phyloP scores from a whole-genome alignment of 2,113 vertebrate genomes.

The Erpornis zantholeuca region DNA sequence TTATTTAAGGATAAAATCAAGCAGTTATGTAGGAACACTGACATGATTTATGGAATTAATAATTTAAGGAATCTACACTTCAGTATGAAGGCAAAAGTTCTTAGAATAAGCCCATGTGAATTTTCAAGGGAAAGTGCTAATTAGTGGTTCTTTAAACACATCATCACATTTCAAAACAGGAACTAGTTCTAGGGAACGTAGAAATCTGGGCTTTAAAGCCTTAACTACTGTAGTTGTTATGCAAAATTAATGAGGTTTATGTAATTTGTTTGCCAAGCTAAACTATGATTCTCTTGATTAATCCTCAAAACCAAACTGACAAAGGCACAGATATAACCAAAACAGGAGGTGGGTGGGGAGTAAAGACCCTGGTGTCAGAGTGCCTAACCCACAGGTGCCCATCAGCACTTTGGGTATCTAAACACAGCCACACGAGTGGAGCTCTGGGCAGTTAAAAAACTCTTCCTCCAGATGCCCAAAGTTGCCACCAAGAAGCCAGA shows the following conservation, averaged over 20 bases:
- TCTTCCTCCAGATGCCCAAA: not conserved
- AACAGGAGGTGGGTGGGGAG: not conserved
- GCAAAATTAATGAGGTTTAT: constrained; percentile 46
- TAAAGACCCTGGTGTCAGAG: not conserved
- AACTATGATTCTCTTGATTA: not conserved
- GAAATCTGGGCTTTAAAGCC: constrained; percentile 40
- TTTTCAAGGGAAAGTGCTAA: constrained; percentile 62
- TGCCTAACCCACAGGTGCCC: rapidly evolving
- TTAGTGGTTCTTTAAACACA: constrained; percentile 53
- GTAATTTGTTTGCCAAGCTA: not conserved
- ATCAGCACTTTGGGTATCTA: not conserved
- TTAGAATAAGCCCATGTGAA: constrained; percentile 28
- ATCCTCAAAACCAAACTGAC: not conserved
- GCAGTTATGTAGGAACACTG: not conserved
- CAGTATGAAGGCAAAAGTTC: not conserved
- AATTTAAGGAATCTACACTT: constrained; percentile 44
- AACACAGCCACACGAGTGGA: rapidly evolving
- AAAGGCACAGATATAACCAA: not conserved
- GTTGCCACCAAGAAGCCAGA: not conserved
- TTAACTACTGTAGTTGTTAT: constrained; percentile 20
- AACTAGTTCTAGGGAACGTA: constrained; percentile 29
- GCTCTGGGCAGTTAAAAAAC: not conserved
- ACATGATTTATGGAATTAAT: constrained; percentile 47
- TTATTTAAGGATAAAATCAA: constrained; percentile 33
- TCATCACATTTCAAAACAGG: constrained; percentile 61